A percentile compares a stretch with the other conserved stretches of the same genome.
phyloP scores from a whole-genome alignment of 37 sponge, comb jelly and placozoan genomes.

The Trichoplax adhaerens region DNA sequence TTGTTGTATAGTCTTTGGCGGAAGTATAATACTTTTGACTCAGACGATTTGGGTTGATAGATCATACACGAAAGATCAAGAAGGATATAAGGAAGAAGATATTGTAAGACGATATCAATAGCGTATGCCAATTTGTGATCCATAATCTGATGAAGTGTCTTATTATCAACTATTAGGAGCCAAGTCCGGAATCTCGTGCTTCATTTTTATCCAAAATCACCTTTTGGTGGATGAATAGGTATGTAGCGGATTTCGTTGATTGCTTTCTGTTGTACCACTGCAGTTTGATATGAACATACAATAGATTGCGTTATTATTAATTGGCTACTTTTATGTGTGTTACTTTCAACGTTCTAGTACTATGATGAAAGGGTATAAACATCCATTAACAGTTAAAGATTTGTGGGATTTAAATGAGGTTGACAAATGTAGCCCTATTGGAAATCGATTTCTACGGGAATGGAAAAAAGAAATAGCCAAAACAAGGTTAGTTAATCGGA shows the following conservation, averaged over 20 bases:
- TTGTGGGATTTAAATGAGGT: constrained; percentile 35
- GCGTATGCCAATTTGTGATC: no score
- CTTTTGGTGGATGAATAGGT: constrained; percentile 16
- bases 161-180: background rate
- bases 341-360: constrained; percentile 9
- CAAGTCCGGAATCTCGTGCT: constrained; percentile 21
- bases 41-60: no score
- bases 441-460: constrained; percentile 27
- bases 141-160: no score
- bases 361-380: constrained; percentile 48
- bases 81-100: no score
- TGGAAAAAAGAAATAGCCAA: constrained; percentile 48
- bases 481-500: constrained; percentile 18
- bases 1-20: no score
- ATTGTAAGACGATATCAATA: no score
- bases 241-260: background rate
- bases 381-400: constrained; percentile 35
- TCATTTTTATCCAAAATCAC: constrained; percentile 32
- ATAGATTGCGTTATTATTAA: background rate
- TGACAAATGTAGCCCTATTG: constrained; percentile 38
- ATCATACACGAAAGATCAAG: no score
- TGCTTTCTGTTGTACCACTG: no score
- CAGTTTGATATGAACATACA: background rate
- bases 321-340: background rate
- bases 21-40: no score